These are phyloP conservation scores for Synergus laeviventris DNA, from an alignment of 2,888 invertebrate genomes.

Conservation along the genomic window DNA sequence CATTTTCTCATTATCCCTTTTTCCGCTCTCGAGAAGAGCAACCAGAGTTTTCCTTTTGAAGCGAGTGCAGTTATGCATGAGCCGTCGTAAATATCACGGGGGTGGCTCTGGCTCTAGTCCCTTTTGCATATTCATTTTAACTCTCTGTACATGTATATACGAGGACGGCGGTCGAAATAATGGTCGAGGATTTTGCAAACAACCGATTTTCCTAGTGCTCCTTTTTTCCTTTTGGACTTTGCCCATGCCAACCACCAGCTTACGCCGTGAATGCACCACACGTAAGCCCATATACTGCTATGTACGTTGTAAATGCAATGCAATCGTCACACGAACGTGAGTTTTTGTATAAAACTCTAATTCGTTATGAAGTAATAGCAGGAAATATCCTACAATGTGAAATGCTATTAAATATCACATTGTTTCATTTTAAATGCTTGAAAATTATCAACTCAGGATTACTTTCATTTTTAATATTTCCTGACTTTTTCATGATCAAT, in stretches of 20 bases:
- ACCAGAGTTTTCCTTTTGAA: slow-evolving; percentile 41
- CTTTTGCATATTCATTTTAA: slow-evolving; percentile 44
- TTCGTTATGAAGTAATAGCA: not conserved
- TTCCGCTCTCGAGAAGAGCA: slow-evolving; percentile 27
- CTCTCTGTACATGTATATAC: slow-evolving; percentile 41
- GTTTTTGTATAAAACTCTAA: not conserved
- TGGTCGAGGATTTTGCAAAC: slow-evolving; percentile 42
- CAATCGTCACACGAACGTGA: not conserved
- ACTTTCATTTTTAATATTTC: too few relatives aligned
- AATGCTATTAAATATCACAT: not conserved
- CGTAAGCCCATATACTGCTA: slow-evolving; percentile 7
- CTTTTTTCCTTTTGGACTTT: slow-evolving; percentile 26
- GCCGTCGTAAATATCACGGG: slow-evolving; percentile 41
- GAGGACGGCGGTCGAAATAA: slow-evolving; percentile 42
- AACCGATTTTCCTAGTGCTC: slow-evolving; percentile 27
- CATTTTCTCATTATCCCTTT: slow-evolving; percentile 27
- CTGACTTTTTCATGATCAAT: too few relatives aligned
- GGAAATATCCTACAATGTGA: not conserved
- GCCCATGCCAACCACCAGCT: slow-evolving; percentile 15
- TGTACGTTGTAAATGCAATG: not conserved
- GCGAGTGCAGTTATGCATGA: slow-evolving; percentile 39
- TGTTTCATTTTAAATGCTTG: too few relatives aligned
- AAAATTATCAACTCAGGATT: too few relatives aligned
- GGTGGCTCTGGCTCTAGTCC: slow-evolving; percentile 39
- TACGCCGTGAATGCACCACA: not conserved